Base-by-base conservation (phyloP, 2,113 vertebrate species). In the Colistium nudipinnis region DNA sequence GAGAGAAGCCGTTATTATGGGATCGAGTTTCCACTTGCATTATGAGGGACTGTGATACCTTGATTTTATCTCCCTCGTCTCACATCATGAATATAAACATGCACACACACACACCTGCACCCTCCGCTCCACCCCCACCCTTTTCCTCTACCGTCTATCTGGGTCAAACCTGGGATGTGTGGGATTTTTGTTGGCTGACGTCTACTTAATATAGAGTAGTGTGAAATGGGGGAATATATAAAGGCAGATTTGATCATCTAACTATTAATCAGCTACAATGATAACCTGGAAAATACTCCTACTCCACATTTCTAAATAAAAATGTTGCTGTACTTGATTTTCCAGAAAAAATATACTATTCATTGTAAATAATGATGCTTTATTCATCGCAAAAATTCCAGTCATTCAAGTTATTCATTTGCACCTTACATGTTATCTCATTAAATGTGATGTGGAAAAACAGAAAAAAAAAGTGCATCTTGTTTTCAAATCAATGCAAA, bases 21-120 rank as follows among this genome's bases (percentile, higher is more conserved):
- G 78, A 78, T 86, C 62, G 28, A 36, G 67, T 87, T 85, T 84
- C 87, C 62, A 41, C 78, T 81, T 31, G 7, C 62, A 59, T 82
- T 84, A 75, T 78, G 24, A 49, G 51, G 74, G 51, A 72, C 82
- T 85, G 83, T 82, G 83, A 86, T 89, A 70, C 75, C 62, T 64
- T 51, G 80, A 80, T 75, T 84, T 69, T 87, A 89, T 90, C 86
- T 84, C 57, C 82, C 87, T 84, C 80, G 13, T 76, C 74, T 83
- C 78, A 73, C 67, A 80, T 87, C 75, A 69, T 62, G 55, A 76
- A 82, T 64, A 73, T 53, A 83, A 80, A 83, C 67, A 79, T 19
- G 30, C 72, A 67, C 71, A 70, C 48, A 44, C 24, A 61, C 41
- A 60, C 65, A 74, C 62, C 68, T 71, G 78, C 82, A 83, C 69